Evolutionary conservation across 1,140 invertebrate species (phyloP).

Genomic region (Cydia amplana): DNA sequence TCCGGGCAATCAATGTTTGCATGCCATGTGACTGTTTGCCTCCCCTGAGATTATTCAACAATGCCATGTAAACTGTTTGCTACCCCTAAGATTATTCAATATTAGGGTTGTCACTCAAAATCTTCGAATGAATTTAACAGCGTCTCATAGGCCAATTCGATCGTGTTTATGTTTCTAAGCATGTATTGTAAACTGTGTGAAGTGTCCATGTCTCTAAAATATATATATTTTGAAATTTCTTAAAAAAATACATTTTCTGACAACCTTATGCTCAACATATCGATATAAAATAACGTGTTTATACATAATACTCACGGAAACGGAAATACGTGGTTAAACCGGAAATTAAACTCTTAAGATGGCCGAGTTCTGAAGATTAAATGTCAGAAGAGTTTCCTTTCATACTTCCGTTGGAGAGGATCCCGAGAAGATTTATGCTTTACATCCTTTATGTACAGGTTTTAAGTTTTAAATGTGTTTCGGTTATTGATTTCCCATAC

Average conservation of each 20-base stretch:
- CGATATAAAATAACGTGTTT: background rate
- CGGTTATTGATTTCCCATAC: too few relatives aligned
- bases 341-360: constrained; percentile 8
- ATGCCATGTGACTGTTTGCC: background rate
- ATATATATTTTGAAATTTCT: too few relatives aligned
- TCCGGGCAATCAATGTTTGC: background rate
- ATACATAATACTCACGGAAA: background rate
- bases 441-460: constrained; percentile 1
- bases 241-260: background rate
- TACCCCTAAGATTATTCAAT: background rate
- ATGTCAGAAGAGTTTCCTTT: constrained; percentile 7
- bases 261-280: background rate
- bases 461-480: constrained; percentile 10
- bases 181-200: too few relatives aligned
- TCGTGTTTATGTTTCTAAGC: too few relatives aligned
- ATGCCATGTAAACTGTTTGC: background rate
- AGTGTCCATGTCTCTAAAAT: too few relatives aligned
- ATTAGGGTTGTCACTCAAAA: background rate
- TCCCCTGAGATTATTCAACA: constrained; percentile 3
- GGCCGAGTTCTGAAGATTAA: background rate
- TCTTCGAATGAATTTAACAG: background rate
- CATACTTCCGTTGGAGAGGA: background rate
- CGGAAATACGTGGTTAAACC: constrained; percentile 1
- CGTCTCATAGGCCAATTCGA: too few relatives aligned
- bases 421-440: background rate